Evolutionary conservation across 1,140 invertebrate genomes (phyloP).

Genomic region (Drosophila tani): DNA sequence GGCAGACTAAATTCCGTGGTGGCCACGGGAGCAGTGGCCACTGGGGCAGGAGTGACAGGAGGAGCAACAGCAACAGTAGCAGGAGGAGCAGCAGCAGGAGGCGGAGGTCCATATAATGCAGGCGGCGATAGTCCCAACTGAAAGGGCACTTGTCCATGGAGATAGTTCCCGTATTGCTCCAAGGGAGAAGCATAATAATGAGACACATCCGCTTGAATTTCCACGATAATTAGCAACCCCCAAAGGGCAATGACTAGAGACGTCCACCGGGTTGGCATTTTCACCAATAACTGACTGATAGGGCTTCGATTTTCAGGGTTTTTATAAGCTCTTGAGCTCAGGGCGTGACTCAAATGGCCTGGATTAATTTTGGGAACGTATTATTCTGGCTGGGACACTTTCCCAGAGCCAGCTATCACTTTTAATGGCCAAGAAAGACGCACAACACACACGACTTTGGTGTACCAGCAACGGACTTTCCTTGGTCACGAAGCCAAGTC

Average conservation of each 20-base stretch:
- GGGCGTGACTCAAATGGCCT: constrained; percentile 65
- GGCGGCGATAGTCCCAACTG: constrained; percentile 35
- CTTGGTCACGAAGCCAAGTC: constrained; percentile 54
- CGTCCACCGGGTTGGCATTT: constrained; percentile 59
- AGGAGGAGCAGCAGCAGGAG: neutral
- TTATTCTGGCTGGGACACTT: constrained; percentile 29
- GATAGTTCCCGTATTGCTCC: constrained; percentile 43
- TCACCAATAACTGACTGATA: constrained; percentile 47
- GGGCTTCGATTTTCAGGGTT: constrained; percentile 21
- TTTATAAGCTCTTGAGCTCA: constrained; percentile 59
- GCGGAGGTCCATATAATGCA: constrained; percentile 44
- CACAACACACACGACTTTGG: constrained; percentile 55
- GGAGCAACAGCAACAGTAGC: too few relatives aligned
- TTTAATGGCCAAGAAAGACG: constrained; percentile 32
- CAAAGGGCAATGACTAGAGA: constrained; percentile 10
- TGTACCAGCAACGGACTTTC: constrained; percentile 58
- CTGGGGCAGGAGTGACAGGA: constrained; percentile 36
- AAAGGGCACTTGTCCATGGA: constrained; percentile 45
- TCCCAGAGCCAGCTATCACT: constrained; percentile 42
- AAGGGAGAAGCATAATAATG: constrained; percentile 62
- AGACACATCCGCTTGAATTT: constrained; percentile 55
- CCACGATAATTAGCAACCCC: neutral
- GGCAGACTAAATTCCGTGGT: constrained; percentile 72
- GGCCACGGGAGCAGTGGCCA: constrained; percentile 23
- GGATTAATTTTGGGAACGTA: constrained; percentile 14